Evolutionary conservation across 2,797 vertebrate genomes (phyloP), one percentile per base, ranked within the genome.

Genomic region (Antennarius maculatus): DNA sequence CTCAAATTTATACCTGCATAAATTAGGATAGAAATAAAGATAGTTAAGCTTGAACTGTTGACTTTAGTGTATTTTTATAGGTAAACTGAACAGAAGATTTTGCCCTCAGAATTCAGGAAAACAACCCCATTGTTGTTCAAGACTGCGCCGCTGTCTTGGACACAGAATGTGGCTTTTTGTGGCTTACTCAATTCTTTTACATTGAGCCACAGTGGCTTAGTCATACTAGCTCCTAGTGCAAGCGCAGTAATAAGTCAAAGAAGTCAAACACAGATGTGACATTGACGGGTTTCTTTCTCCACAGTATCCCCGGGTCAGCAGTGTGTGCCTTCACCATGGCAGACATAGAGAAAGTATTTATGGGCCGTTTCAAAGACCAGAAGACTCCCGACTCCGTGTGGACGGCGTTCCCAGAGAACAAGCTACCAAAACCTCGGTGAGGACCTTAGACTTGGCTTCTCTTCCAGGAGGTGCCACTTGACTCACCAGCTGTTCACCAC

Each of bases 311-410:
- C 4, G 98, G 97, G 7, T 98, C 98, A n/a, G 96, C 97, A 0
- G 97, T 99, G 56, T 99, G 97, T 79, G 97, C 96, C 29, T 99
- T 99, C 85, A 96, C 96, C 81, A 99, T 99, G 97, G 93, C 93
- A 7, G 96, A 99, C 88, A 97, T 99, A 29, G 96, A 98, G 87
- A 97, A 96, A 69, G 96, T 94, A 16, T 99, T 99, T 92, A 92
- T 83, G 86, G 97, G 96, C 23, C 94, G 97, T n/a, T 99, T 98
- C 90, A 99, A 99, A 89, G 98, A 99, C 86, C 98, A 99, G 88
- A 99, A 98, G 90, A 96, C 96, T 12, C 90, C 97, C 0, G 98
- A 99, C 82, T 98, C 98, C 1, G 97, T 98, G 77, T 99, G 98
- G 98, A 99, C 97, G 45, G 95, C 98, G 6, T 96, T 96, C 80